Conservation (phyloP, 2,113 vertebrate species). For the Orycteropus afer region DNA sequence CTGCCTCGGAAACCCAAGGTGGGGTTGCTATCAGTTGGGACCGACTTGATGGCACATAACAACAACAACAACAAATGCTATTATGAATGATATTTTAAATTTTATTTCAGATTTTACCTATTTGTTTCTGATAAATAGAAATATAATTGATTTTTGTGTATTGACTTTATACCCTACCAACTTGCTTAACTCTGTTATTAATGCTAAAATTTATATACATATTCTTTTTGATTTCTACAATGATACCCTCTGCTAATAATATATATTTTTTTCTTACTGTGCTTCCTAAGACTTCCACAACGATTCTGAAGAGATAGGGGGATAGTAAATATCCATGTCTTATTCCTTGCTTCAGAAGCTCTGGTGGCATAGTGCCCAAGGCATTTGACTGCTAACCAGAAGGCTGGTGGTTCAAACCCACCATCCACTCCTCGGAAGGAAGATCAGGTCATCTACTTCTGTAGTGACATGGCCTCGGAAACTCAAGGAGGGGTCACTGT, state of each 20-base stretch:
- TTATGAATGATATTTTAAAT: conserved; percentile 2
- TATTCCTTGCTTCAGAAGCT: not conserved
- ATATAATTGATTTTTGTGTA: not conserved
- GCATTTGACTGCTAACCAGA: too few relatives aligned
- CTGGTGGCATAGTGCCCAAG: too few relatives aligned
- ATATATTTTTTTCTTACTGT: not conserved
- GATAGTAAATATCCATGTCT: not conserved
- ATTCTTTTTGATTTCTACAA: not conserved
- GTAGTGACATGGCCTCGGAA: too few relatives aligned
- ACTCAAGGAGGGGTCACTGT: too few relatives aligned
- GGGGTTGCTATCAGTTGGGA: too few relatives aligned
- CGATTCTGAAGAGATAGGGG: not conserved
- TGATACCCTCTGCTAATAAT: not conserved
- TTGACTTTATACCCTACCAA: not conserved
- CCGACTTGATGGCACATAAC: too few relatives aligned
- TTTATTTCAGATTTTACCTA: not conserved
- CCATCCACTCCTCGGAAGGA: too few relatives aligned
- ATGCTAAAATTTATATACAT: not conserved
- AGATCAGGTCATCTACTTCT: too few relatives aligned
- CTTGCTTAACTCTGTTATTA: not conserved
- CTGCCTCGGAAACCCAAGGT: too few relatives aligned
- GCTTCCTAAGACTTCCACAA: not conserved
- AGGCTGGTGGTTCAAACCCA: too few relatives aligned
- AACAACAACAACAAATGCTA: too few relatives aligned
- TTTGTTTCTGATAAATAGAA: not conserved